Evolutionary conservation across 2,113 vertebrate species (phyloP), one percentile per base, ranked within the genome.

Genomic region (Himantopus leucocephalus): DNA sequence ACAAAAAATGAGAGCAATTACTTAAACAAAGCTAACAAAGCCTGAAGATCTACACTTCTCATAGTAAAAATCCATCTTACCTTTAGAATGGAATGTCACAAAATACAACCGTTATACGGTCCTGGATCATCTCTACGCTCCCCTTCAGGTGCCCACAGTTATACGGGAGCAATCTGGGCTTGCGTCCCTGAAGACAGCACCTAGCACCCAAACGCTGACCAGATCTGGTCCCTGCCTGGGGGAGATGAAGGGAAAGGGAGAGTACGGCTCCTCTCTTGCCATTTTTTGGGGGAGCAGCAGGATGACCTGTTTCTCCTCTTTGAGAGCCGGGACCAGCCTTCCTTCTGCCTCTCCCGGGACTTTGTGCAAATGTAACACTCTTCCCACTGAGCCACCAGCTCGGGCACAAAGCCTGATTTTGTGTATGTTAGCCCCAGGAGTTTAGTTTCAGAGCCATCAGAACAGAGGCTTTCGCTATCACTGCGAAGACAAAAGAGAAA

Each of bases 1-100:
- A 48, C 85, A 81, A 88, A 84, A 95, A 92, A 66, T 2, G 41
- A 76, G 63, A 73, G 20, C 50, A 79, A 78, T 95, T 93, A 83
- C 60, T 88, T 92, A 71, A 85, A 52, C 29, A 75, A 50, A 64
- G 23, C 24, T 63, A 66, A 30, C 41, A 67, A n/a, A 90, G 12
- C 5, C 34, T 70, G 21, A 68, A 66, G 23, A 32, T 70, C 39
- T 79, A 22, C 30, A 5, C 9, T 64, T 30, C n/a, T 89, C 7
- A 4, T 35, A 30, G 14, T 4, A 73, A 32, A 60, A 60, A 68
- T 9, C 26, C 59, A 8, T 62, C 39, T 75, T 91, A 85, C 60
- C 23, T 39, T 23, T 47, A 64, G 15, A 56, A 70, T 23, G 64
- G 59, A 74, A 37, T 52, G 47, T 64, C 60, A 82, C 43, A 81